Evolutionary conservation across 1,140 invertebrate species (phyloP).

Genomic region (Tyrophagus putrescentiae): DNA sequence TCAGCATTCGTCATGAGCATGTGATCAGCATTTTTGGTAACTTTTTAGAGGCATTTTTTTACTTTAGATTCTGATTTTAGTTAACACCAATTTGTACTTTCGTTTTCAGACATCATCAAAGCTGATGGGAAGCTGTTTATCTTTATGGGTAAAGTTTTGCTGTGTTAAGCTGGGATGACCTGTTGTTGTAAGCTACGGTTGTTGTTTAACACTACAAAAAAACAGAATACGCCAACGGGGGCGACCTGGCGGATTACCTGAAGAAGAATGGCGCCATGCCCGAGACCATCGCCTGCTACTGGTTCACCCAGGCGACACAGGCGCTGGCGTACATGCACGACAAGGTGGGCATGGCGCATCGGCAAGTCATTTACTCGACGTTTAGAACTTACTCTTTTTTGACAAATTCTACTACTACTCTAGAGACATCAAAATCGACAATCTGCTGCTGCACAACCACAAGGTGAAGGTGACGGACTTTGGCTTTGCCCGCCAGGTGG

Average conservation of each 20-base stretch:
- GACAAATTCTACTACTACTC: too few species aligned
- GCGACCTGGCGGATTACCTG: conserved; percentile 18
- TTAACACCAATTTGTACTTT: too few species aligned
- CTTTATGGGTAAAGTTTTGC: too few species aligned
- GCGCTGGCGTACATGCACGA: conserved; percentile 18
- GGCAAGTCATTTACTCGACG: too few species aligned
- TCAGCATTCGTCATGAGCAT: conserved; percentile 4
- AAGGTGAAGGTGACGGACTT: conserved; percentile 19
- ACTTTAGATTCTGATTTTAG: too few species aligned
- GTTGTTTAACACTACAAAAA: too few species aligned
- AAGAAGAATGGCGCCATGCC: conserved; percentile 21
- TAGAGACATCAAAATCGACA: conserved; percentile 21
- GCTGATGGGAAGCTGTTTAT: conserved; percentile 17
- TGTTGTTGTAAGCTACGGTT: too few species aligned
- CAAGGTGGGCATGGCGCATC: conserved; percentile 17
- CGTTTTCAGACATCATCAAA: conserved; percentile 16
- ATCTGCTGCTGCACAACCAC: conserved; percentile 15
- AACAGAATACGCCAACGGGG: conserved; percentile 19
- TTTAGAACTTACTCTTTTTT: too few species aligned
- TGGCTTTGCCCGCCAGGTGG: conserved; percentile 1
- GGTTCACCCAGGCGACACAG: conserved; percentile 13
- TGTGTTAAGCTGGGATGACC: too few species aligned
- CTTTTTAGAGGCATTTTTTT: too few species aligned
- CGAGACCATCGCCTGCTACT: conserved; percentile 11
- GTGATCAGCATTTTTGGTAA: too few species aligned